Conservation (phyloP, 92 coral and sea anemone species). For the Paramuricea clavata region DNA sequence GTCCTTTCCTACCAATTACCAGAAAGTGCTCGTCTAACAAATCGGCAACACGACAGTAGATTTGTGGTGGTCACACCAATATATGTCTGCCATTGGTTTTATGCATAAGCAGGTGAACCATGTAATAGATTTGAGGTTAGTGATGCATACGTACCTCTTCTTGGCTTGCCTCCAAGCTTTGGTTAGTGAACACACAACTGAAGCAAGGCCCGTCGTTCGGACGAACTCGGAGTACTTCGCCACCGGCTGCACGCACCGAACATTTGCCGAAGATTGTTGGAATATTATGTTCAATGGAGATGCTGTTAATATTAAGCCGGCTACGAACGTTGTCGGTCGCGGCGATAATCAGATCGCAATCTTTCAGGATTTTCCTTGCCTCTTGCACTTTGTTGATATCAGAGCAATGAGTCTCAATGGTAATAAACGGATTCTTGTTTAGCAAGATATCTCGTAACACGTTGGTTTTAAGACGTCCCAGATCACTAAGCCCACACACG, state of each 20-base stretch:
- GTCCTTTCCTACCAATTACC: too few relatives aligned
- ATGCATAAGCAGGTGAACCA: too few relatives aligned
- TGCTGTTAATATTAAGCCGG: slow-evolving; percentile 83
- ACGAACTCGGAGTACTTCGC: slow-evolving; percentile 86
- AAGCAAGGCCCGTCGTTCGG: slow-evolving; percentile 89
- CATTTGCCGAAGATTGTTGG: slow-evolving; percentile 89
- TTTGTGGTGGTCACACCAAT: too few relatives aligned
- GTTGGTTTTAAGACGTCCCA: slow-evolving; percentile 90
- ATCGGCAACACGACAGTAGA: too few relatives aligned
- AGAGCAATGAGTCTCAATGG: slow-evolving; percentile 74
- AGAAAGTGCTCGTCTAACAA: too few relatives aligned
- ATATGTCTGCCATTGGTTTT: too few relatives aligned
- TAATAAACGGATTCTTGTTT: slow-evolving; percentile 91
- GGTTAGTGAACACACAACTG: slow-evolving; percentile 84
- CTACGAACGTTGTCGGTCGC: slow-evolving; percentile 97
- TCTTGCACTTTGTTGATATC: slow-evolving; percentile 79
- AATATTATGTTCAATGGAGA: slow-evolving; percentile 81
- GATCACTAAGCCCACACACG: slow-evolving; percentile 86
- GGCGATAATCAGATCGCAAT: slow-evolving; percentile 88
- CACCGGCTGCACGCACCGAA: slow-evolving; percentile 96
- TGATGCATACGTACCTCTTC: slow-evolving; percentile 67
- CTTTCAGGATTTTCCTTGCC: slow-evolving; percentile 81
- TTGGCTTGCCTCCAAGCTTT: slow-evolving; percentile 75
- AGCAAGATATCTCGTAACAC: slow-evolving; percentile 87
- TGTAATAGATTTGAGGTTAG: too few relatives aligned